Base-by-base conservation (phyloP, 2,113 vertebrate genomes). In the Festucalex cinctus region DNA sequence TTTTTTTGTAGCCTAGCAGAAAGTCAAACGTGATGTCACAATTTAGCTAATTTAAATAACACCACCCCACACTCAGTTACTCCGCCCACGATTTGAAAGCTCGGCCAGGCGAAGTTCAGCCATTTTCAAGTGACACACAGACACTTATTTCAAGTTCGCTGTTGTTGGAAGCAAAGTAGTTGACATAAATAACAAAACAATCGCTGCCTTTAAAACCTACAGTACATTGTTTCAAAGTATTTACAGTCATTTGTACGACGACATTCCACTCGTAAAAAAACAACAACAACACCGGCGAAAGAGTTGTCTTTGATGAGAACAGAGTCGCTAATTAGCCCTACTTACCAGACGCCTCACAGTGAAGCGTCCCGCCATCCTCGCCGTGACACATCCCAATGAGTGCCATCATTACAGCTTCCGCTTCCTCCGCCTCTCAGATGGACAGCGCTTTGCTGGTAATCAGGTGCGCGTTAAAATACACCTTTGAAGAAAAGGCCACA, bases 401-500 rank as follows among this genome's bases (percentile, higher is more conserved):
- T 67, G 73, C 69, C 66, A 83, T 85, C 76, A 85, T 87, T 81
- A 83, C 68, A 81, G 80, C 70, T 76, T 78, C 83, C 75, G 68
- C 75, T 79, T 66, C 70, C 81, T 80, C 71, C 32, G 77, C 74
- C 65, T 70, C 69, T 51, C 73, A 73, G 83, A 86, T 81, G 71
- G 73, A 66, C 28, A 56, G 70, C 68, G 60, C 70, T 80, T 85
- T 76, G 72, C 78, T 72, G 67, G 60, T 75, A 85, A 85, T 85
- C 78, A 87, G 80, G 90, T 60, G 66, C 39, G 58, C 32, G 67
- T 74, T 84, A 71, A 85, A 80, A 74, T 53, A 64, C 39, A 69
- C 72, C 84, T 91, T 88, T 92, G 85, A 89, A 88, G 88, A 85
- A 71, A 72, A 84, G 89, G 83, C 77, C 86, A 84, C 64, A 79